Conservation (phyloP, 2,113 vertebrate genomes). For the Tachysurus fulvidraco region DNA sequence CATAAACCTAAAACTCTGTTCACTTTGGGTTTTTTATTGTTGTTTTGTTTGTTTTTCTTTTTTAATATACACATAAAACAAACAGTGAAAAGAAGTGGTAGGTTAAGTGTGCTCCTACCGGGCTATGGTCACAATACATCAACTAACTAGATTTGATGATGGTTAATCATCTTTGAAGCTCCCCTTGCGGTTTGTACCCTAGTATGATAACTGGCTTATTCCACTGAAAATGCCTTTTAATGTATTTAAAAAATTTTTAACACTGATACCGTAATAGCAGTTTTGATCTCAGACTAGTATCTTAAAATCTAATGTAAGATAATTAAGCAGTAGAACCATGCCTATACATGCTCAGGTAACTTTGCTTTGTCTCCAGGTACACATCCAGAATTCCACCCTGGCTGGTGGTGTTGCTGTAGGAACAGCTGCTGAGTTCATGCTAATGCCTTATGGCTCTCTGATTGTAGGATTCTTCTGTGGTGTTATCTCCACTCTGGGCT, state of each 20-base stretch:
- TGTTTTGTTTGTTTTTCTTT: no score
- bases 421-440: constrained; percentile 92
- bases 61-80: no score
- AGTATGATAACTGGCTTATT: not conserved
- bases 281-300: not conserved
- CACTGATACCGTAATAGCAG: not conserved
- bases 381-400: constrained; percentile 93
- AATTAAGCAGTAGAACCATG: not conserved
- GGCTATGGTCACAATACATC: not conserved
- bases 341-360: not conserved
- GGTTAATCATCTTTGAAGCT: not conserved
- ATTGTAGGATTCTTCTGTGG: constrained; percentile 89
- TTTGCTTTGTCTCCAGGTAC: constrained; percentile 76
- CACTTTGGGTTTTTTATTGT: no score
- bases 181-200: not conserved
- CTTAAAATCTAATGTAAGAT: not conserved
- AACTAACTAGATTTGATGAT: not conserved
- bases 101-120: not conserved
- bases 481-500: constrained; percentile 86
- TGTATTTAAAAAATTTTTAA: not conserved
- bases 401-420: constrained; percentile 93
- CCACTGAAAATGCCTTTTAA: not conserved
- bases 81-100: no score
- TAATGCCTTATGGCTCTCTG: constrained; percentile 88
- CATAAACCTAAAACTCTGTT: no score